Base-by-base conservation (phyloP, 2,888 invertebrate genomes). In the Bellardia bayeri region DNA sequence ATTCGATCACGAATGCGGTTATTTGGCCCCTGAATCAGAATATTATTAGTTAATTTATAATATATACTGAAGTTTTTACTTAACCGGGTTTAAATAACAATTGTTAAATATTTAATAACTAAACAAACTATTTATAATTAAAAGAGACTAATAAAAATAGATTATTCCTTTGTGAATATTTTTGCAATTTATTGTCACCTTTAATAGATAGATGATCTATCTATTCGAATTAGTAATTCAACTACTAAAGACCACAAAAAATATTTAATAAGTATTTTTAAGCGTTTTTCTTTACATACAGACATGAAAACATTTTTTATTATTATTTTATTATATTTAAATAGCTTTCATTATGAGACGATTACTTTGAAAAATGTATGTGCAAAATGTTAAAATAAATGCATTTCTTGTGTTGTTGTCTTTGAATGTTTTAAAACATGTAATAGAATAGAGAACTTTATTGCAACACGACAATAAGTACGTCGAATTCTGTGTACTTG, bases 321-420 rank as follows among this genome's bases (percentile, higher is more conserved):
- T n/a, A n/a, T n/a, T n/a, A n/a, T n/a, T 49, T 69, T 51, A 33
- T 69, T 69, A 51, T 23, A 23, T 49, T 33, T 69, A 13, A 72
- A 84, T 79, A 74, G 79, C 42, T 78, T 72, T 84, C 79, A 74
- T 74, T 79, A 68, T 78, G 58, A 84, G 79, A 79, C 78, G 30
- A 66, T 79, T 74, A 74, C 68, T 79, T 54, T 40, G 42, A 84
- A 79, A 72, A 84, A 79, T 74, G 51, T 84, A 84, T 72, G 56
- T 84, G 54, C 56, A 78, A 72, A 78, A 78, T 78, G 40, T 76
- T 64, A 2, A 37, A 37, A 37, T 76, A 69, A 69, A 71, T 63
- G 63, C 61, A 69, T 14, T 69, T 81, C 82, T 82, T 82, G 81
- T 76, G 76, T 82, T 82, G 85, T 82, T 78, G 81, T 61, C 74